Base-by-base conservation (phyloP, 2,797 vertebrate species). In the Acrossocheilus fasciatus region DNA sequence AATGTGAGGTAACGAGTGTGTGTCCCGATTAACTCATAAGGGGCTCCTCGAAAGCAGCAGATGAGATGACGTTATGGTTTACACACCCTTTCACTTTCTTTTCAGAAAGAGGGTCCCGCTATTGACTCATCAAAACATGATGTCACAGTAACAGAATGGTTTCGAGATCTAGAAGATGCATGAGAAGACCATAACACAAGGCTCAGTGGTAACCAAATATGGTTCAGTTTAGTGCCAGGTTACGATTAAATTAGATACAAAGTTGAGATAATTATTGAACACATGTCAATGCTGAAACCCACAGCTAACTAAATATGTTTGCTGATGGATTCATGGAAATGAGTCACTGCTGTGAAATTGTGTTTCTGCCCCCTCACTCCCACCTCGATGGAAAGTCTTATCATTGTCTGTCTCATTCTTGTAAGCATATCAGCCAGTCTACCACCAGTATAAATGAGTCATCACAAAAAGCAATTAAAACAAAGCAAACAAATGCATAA, bases 61-160 rank as follows among this genome's bases (percentile, higher is more conserved):
- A 78, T 9, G 18, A 36, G 50, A n/a, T 72, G 62, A 78, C n/a
- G 34, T 34, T 77, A 45, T 43, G 76, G 82, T 43, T 77, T 54
- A 39, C 34, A 9, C n/a, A 83, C 66, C 84, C 80, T 93, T 88
- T 92, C 90, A 90, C 87, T 95, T 93, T 94, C 91, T 81, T 84
- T 89, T 90, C 5, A 72, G 81, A 83, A 62, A 26, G 30, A 75
- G 91, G 93, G 92, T 93, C 93, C 91, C 41, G 4, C 39, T 83
- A 89, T 92, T 88, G 86, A 89, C 59, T 89, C 89, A 90, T 77
- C 80, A 57, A 6, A 47, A 17, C 59, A 82, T 26, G 41, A 70
- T 14, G 23, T 36, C 90, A 89, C 45, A 74, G 0, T 70, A 23
- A 57, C 34, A 30, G 17, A 26, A 5, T 8, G 66, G 5, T 10